Evolutionary conservation across 2,797 vertebrate genomes (phyloP).

Genomic region (Siniperca undulata): DNA sequence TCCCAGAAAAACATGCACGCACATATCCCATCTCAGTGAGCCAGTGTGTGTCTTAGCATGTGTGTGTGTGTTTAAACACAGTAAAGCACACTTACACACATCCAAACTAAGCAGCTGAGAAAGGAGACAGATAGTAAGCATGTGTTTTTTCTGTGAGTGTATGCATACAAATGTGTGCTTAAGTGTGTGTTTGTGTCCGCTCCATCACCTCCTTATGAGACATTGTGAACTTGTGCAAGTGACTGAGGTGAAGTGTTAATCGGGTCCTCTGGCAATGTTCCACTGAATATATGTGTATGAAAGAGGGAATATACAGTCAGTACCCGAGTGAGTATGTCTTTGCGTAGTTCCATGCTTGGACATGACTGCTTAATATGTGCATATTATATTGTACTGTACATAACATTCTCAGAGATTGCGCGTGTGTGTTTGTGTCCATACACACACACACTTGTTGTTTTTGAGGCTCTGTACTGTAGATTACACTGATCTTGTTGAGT

Average conservation of each 20-base stretch:
- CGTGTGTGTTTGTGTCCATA: not conserved
- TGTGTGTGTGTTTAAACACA: conserved; percentile 21
- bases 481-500: conserved; percentile 38
- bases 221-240: conserved; percentile 45
- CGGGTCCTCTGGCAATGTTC: conserved; percentile 61
- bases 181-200: conserved; percentile 24
- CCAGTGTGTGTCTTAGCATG: conserved; percentile 30
- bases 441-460: conserved; percentile 26
- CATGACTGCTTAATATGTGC: conserved; percentile 53
- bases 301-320: conserved; percentile 7
- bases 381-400: not conserved
- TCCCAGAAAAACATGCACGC: conserved; percentile 19
- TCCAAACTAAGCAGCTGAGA: not conserved
- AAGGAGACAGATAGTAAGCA: not conserved
- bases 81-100: conserved; percentile 1
- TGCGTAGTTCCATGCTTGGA: conserved; percentile 19
- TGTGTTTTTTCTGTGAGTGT: not conserved
- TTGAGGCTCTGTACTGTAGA: conserved; percentile 18
- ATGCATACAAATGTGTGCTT: conserved; percentile 30
- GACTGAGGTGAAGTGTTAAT: conserved; percentile 63
- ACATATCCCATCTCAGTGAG: not conserved
- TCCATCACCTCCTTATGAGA: conserved; percentile 68
- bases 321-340: conserved; percentile 40
- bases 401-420: conserved; percentile 2
- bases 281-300: conserved; percentile 17